Evolutionary conservation across 2,113 vertebrate species (phyloP).

Genomic region (Larimichthys crocea): DNA sequence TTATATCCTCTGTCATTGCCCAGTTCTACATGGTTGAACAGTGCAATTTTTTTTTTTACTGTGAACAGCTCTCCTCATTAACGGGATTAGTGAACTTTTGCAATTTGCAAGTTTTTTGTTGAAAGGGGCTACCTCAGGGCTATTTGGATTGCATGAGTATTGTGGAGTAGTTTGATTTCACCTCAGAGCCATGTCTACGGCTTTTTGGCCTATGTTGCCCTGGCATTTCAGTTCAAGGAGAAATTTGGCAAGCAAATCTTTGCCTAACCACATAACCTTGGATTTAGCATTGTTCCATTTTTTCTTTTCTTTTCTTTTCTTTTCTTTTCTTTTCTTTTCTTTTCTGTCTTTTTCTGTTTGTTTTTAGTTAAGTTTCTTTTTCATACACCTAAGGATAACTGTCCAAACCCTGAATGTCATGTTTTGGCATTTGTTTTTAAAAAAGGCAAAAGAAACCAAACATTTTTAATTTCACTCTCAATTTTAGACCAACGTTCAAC

Average conservation of each 20-base stretch:
- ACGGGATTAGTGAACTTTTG: constrained; percentile 57
- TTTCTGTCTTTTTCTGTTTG: neutral
- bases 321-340: neutral
- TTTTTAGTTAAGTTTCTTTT: constrained; percentile 9
- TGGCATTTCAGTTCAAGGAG: constrained; percentile 52
- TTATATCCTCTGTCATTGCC: constrained; percentile 30
- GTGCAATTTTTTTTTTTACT: constrained; percentile 21
- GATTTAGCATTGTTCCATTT: neutral
- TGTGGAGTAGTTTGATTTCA: constrained; percentile 58
- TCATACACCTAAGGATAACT: neutral
- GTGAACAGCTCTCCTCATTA: constrained; percentile 45
- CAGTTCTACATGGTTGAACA: constrained; percentile 39
- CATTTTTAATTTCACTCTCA: neutral
- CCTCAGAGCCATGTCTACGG: constrained; percentile 49
- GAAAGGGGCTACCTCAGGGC: constrained; percentile 43
- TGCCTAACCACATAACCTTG: constrained; percentile 17
- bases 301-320: neutral
- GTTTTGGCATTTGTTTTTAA: neutral
- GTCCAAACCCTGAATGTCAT: neutral
- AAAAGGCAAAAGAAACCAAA: neutral
- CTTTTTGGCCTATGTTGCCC: constrained; percentile 64
- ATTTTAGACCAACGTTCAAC: neutral
- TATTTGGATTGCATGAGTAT: constrained; percentile 49
- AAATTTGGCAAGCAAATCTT: constrained; percentile 59
- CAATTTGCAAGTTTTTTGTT: constrained; percentile 45